Base-by-base conservation (phyloP, 2,888 invertebrate genomes). In the Sinhomidia bicolor region DNA sequence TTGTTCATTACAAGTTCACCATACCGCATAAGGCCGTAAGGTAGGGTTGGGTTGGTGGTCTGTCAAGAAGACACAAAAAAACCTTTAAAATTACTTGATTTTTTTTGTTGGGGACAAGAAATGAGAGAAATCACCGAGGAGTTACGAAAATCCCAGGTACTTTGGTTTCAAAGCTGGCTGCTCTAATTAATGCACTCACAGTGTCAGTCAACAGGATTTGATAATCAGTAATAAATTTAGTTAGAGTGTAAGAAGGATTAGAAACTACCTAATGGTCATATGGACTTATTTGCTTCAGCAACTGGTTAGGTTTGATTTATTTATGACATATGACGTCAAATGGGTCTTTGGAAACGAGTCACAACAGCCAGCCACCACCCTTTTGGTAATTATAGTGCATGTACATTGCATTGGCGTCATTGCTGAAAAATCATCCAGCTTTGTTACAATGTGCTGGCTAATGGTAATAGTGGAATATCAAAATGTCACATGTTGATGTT, bases 21-120 rank as follows among this genome's bases (percentile, higher is more conserved):
- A 36, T 23, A 54, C 71, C 23, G 36, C 36, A 41, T 17, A 85
- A 54, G 79, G 79, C 85, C 85, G 68, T 12, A 79, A 85, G 85
- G 79, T 68, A 68, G 85, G 85, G 85, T 41, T 79, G 85, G 85
- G 85, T 79, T 85, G 44, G 29, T 23, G 14, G 36, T 20, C 10
- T 44, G 71, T 44, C 41, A 71, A 71, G 44, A 71, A 71, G 9
- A n/a, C 20, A 23, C 20, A 7, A 51, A 54, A 71, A 82, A 29
- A 29, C 23, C 47, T 14, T 4, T n/a, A 68, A 29, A 68, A 36
- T 29, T 65, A 41, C 51, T n/a, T 81, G 51, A 60, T 60, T 26
- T 78, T 78, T 76, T 32, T 62, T 29, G 54, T 78, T 36, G 36
- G 36, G 9, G 9, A 36, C 36, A 36, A 36, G 20, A 36, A n/a